A percentile compares a stretch with the other conserved stretches of the same genome.
Conservation (phyloP, 2,797 vertebrate species). For the Pantherophis alleghaniensis region DNA sequence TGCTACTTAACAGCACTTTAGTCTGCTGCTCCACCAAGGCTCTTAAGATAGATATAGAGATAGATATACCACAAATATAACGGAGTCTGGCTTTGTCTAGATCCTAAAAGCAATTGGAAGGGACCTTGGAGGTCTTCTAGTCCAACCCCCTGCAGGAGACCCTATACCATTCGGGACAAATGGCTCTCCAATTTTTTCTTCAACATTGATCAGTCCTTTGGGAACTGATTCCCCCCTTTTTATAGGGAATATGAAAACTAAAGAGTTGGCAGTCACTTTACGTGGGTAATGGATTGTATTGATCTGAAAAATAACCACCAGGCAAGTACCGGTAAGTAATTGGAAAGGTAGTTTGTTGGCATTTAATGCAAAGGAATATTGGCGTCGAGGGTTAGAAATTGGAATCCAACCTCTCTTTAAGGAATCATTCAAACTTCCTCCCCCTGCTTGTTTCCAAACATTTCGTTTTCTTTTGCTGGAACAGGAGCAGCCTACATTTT, state of each 20-base stretch:
- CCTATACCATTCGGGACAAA: background rate
- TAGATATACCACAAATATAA: background rate
- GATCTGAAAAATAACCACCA: background rate
- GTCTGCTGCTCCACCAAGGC: no score
- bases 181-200: background rate
- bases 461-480: background rate
- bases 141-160: background rate
- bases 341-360: background rate
- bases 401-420: background rate
- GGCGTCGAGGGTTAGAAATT: background rate
- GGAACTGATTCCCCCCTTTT: background rate
- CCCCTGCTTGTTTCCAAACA: background rate
- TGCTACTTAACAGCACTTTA: no score
- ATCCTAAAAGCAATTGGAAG: background rate
- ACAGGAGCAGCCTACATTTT: background rate
- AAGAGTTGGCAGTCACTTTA: background rate
- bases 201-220: background rate
- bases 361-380: background rate
- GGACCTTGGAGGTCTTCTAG: background rate
- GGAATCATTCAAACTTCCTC: background rate
- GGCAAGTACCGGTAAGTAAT: background rate
- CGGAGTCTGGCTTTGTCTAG: background rate
- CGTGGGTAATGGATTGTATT: background rate
- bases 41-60: no score
- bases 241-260: background rate